Evolutionary conservation across 2,797 vertebrate species (phyloP).

Genomic region (Catamblyrhynchus diadema): DNA sequence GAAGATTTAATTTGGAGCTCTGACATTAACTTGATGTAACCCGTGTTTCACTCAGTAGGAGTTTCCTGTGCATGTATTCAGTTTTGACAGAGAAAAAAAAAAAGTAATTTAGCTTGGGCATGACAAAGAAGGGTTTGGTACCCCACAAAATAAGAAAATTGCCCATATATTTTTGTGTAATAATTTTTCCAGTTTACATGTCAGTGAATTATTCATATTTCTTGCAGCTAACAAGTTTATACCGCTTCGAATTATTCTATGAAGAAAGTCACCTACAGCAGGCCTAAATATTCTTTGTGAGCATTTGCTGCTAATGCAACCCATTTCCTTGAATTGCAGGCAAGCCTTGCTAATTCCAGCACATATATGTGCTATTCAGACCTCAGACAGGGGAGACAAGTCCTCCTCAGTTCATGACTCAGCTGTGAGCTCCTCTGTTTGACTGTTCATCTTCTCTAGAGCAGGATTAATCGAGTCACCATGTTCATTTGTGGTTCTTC

Average conservation of each 20-base stretch:
- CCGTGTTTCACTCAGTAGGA: not conserved
- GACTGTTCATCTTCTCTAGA: not conserved
- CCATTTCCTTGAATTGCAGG: not conserved
- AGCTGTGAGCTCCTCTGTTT: not conserved
- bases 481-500: not conserved
- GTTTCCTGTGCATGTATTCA: not conserved
- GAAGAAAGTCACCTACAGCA: not conserved
- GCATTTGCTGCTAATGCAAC: not conserved
- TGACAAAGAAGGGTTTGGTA: not conserved
- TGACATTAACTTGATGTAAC: not conserved
- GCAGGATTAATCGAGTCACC: not conserved
- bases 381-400: not conserved
- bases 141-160: not conserved
- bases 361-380: not conserved
- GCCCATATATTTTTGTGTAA: not conserved
- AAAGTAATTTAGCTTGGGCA: not conserved
- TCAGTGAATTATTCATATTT: not conserved
- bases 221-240: not conserved
- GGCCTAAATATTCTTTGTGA: not conserved
- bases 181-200: not conserved
- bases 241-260: not conserved
- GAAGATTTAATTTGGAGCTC: not conserved
- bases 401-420: not conserved
- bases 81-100: not conserved
- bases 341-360: not conserved